Conservation (phyloP, 2,888 invertebrate species). For the Andrena fulva region DNA sequence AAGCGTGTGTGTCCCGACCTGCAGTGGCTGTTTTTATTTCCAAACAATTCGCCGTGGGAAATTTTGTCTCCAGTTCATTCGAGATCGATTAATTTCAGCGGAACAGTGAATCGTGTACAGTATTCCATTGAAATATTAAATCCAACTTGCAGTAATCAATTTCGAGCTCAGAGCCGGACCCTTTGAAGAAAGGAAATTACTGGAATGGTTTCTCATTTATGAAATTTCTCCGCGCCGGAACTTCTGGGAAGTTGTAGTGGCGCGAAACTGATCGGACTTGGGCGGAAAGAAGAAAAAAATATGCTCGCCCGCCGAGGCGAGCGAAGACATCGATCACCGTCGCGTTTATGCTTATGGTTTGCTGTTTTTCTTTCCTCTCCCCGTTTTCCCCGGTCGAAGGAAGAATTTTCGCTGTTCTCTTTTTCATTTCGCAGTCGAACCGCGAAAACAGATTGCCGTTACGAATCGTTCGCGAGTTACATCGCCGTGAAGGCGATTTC, state of each 20-base stretch:
- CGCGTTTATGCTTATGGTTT: slow-evolving; percentile 40
- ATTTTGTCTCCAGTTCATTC: background rate
- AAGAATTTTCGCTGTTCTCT: slow-evolving; percentile 22
- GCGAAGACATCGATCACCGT: slow-evolving; percentile 43
- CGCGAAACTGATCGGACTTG: slow-evolving; percentile 6
- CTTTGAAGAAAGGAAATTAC: background rate
- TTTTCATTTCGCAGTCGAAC: slow-evolving; percentile 24
- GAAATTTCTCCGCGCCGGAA: background rate
- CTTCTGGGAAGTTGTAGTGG: background rate
- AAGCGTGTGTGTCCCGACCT: background rate
- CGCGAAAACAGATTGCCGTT: slow-evolving; percentile 25
- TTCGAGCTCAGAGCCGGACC: too few species aligned
- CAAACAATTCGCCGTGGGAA: slow-evolving; percentile 6
- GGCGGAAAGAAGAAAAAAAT: background rate
- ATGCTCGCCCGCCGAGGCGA: background rate
- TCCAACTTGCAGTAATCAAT: too few species aligned
- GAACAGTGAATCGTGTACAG: too few species aligned
- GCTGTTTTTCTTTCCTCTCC: background rate
- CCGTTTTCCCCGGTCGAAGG: too few species aligned
- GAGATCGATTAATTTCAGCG: background rate
- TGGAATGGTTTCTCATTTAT: background rate
- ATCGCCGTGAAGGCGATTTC: slow-evolving; percentile 18
- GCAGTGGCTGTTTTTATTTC: slow-evolving; percentile 6
- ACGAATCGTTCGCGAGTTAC: slow-evolving; percentile 13
- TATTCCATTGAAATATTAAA: too few species aligned